Base-by-base conservation (phyloP, 2,797 vertebrate genomes). In the Amphiprion clarkii region DNA sequence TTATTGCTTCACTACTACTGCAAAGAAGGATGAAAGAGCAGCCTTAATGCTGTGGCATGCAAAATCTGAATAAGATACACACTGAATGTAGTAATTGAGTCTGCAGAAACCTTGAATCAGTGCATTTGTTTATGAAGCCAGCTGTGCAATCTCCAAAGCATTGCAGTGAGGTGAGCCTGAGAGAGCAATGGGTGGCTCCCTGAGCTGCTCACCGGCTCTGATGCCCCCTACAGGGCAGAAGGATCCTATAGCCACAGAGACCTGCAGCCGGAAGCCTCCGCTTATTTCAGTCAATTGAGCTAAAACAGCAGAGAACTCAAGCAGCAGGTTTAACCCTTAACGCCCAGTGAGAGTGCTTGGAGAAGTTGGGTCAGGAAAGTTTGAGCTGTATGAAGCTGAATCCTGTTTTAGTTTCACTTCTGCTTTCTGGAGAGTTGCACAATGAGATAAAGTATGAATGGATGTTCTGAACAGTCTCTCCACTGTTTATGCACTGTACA, bases 151-250 rank as follows among this genome's bases (percentile, higher is more conserved):
- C 60, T 68, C 40, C 19, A 5, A 71, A 25, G 65, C 62, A 11
- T 57, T 53, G 40, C 56, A 71, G 57, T 67, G 3, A 63, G 62
- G 82, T 75, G 75, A 84, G 54, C 29, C 52, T 63, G 13, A 44
- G 75, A 17, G 63, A 85, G 79, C 63, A 66, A 2, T 55, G 44
- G 71, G 21, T 48, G 36, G 17, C 44, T 77, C 29, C 61, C 53
- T 11, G 36, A 39, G 36, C 67, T 27, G 57, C 80, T 79, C 56
- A 25, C 72, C 73, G 67, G 78, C 88, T 91, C 89, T 89, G 79
- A 82, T 21, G 84, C 90, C 91, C 91, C 88, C 92, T 89, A 89
- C 85, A 93, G 90, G 90, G 19, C 82, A 65, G 52, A 79, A 17
- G 31, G 4, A 46, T 75, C 53, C 57, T 21, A 39, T 39, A 42